Conservation (phyloP, 1,140 invertebrate genomes). For the Bilobella aurantiaca region DNA sequence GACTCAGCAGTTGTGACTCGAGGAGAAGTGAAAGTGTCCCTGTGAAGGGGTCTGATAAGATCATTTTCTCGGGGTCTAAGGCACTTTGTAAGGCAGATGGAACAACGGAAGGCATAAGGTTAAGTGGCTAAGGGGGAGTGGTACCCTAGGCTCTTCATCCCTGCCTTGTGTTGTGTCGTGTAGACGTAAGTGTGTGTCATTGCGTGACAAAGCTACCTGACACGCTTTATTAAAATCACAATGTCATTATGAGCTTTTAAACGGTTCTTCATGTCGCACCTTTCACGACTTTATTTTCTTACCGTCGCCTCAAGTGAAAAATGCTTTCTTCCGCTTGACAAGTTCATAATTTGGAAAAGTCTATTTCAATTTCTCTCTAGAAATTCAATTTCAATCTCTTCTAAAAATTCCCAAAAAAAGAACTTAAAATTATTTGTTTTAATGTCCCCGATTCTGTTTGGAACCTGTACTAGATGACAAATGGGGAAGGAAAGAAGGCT, state of each 20-base stretch:
- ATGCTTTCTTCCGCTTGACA: too few species aligned
- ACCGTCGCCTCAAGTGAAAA: too few species aligned
- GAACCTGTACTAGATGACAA: too few species aligned
- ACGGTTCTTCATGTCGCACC: conserved; percentile 6
- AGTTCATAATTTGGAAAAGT: too few species aligned
- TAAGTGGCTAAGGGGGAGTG: background rate
- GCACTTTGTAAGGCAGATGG: background rate
- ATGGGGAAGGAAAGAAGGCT: background rate
- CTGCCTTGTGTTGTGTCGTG: too few species aligned
- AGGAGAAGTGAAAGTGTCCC: background rate
- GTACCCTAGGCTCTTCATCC: too few species aligned
- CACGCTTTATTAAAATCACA: conserved; percentile 9
- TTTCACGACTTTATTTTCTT: too few species aligned
- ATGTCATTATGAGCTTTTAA: conserved; percentile 7
- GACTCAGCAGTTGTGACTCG: background rate
- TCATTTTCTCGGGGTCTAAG: conserved; percentile 2
- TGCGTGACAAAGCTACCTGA: conserved; percentile 3
- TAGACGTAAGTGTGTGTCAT: too few species aligned
- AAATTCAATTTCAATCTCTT: too few species aligned
- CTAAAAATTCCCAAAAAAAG: too few species aligned
- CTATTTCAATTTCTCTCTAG: too few species aligned
- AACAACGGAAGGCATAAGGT: background rate
- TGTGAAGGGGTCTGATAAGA: background rate
- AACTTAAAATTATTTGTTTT: too few species aligned
- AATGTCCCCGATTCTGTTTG: background rate